Base-by-base conservation (phyloP, 1,140 invertebrate genomes). In the Papilio machaon region DNA sequence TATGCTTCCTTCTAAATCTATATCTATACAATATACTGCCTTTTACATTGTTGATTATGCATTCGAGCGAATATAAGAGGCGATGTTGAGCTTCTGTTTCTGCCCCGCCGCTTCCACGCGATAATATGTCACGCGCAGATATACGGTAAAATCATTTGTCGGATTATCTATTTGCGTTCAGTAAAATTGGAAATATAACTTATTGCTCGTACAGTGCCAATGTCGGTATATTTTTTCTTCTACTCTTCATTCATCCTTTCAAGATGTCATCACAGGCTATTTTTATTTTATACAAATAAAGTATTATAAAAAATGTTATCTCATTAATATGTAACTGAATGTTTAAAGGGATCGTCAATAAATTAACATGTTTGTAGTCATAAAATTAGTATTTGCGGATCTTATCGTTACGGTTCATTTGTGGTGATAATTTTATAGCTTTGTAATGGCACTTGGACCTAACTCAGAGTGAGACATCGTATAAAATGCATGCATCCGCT, bases 401-500 rank as follows among this genome's bases (percentile, higher is more conserved):
- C 13, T 70, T 70, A 35, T 11, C 13, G 13, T 15, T 70, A 7
- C 23, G 11, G 10, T 70, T 35, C 11, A 70, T 70, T 35, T 35
- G 30, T 38, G 64, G 64, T 70, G 64, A 6, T 70, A 70, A 70
- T 70, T 70, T 70, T 70, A 70, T 38, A 70, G 64, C 30, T 35
- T 70, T 30, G 13, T 35, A 6, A 70, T 38, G 8, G 64, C 30
- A 70, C 23, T 30, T 35, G 13, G 64, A 70, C 11, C 13, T 70
- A 38, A 17, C 64, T 70, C 30, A 15, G 30, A 70, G 64, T 35
- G 64, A 70, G 15, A 35, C 64, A 70, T 70, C 64, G 64, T 35
- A 38, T 70, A 70, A 70, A 70, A 70, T 70, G 64, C 13, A 35
- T 70, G 64, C 64, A 70, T 70, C 64, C 64, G 64, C 64, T 70